A percentile compares a stretch with the other conserved stretches of the same genome.
These are phyloP conservation scores for Scaptodrosophila lebanonensis DNA, from an alignment of 1,140 invertebrate species.

Conservation along the genomic window DNA sequence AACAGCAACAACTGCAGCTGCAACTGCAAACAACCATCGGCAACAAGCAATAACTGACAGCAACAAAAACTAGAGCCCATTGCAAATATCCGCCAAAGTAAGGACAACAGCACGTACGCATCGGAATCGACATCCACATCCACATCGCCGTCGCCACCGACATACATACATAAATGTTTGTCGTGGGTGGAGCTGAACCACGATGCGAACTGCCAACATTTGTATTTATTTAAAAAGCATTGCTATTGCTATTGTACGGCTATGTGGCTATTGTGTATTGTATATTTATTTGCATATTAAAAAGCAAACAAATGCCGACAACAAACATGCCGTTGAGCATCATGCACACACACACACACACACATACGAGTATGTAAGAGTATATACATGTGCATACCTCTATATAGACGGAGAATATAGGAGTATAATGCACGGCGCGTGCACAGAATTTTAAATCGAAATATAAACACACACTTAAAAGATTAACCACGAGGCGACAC, in stretches of 20 bases:
- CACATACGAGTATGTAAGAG: background rate
- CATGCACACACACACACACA: background rate
- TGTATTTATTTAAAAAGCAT: slow-evolving; percentile 58
- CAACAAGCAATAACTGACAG: too few species aligned
- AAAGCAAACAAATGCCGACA: slow-evolving; percentile 55
- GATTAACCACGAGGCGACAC: slow-evolving; percentile 63
- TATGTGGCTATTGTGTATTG: slow-evolving; percentile 23
- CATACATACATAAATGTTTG: slow-evolving; percentile 38
- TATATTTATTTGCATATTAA: slow-evolving; percentile 69
- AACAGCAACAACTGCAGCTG: too few species aligned
- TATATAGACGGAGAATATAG: slow-evolving; percentile 23
- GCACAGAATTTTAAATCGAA: slow-evolving; percentile 66
- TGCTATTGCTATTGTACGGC: too few species aligned
- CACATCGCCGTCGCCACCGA: too few species aligned
- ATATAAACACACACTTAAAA: slow-evolving; percentile 71
- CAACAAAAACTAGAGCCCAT: too few species aligned
- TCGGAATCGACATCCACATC: too few species aligned
- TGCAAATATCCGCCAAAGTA: too few species aligned
- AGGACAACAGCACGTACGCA: too few species aligned
- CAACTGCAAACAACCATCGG: too few species aligned
- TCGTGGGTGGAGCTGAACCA: background rate
- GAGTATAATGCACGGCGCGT: slow-evolving; percentile 62
- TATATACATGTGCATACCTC: slow-evolving; percentile 7
- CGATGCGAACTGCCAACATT: background rate
- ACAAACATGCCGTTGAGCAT: slow-evolving; percentile 36